These are phyloP conservation scores for Zootoca vivipara DNA, from an alignment of 2,113 vertebrate species.

Conservation along the genomic window DNA sequence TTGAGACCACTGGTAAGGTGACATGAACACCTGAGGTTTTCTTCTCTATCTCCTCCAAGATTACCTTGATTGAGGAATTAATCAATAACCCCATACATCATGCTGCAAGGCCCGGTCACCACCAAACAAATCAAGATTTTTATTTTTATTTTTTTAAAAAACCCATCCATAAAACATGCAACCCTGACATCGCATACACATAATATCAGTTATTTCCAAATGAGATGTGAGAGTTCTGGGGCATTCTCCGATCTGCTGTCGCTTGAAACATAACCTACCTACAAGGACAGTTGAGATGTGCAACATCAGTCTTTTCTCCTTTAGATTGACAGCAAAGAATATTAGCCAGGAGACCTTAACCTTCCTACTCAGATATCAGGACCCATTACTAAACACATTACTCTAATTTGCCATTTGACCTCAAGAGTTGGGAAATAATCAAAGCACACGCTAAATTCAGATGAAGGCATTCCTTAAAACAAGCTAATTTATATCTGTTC, in stretches of 20 bases:
- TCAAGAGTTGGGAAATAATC: conserved; percentile 6
- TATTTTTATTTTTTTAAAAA: neutral
- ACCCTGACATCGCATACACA: neutral
- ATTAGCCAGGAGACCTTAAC: neutral
- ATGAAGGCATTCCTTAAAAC: neutral
- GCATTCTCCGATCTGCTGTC: neutral
- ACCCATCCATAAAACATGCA: neutral
- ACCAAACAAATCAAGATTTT: neutral
- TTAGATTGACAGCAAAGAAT: neutral
- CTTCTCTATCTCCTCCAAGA: neutral
- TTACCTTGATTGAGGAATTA: neutral
- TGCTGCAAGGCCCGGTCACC: conserved; percentile 1
- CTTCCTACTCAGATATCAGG: neutral
- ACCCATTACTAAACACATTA: neutral
- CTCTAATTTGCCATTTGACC: neutral
- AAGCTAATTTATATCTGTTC: too few species aligned
- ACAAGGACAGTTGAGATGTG: conserved; percentile 8
- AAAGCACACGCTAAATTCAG: neutral
- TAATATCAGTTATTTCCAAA: neutral
- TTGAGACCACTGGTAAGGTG: neutral
- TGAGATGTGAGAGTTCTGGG: neutral
- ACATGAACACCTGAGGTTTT: neutral
- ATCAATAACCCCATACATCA: neutral
- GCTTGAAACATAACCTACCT: conserved; percentile 15
- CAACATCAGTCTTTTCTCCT: neutral